phyloP scores from a whole-genome alignment of 2,113 vertebrate species.

The Myocastor coypus region DNA sequence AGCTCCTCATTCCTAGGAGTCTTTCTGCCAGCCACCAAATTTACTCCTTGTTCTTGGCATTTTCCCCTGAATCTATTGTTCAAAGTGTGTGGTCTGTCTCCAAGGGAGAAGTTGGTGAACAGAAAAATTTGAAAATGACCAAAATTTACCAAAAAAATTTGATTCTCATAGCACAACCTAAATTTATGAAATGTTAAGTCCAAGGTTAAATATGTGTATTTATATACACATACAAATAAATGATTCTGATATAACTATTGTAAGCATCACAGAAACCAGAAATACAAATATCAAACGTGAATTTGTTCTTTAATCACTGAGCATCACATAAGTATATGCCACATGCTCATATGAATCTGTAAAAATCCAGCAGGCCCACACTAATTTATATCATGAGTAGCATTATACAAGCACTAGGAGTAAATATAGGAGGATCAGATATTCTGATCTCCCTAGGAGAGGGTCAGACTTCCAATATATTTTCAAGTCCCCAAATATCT shows the following conservation, averaged over 20 bases:
- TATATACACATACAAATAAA: neutral
- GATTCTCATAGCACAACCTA: neutral
- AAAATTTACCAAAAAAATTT: slow-evolving; percentile 32
- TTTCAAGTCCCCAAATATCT: slow-evolving; percentile 19
- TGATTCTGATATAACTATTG: neutral
- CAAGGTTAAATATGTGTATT: neutral
- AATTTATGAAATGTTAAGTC: slow-evolving; percentile 38
- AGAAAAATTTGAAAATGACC: neutral
- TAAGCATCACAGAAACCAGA: neutral
- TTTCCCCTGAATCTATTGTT: neutral
- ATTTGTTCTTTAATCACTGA: neutral
- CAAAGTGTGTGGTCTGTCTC: slow-evolving; percentile 6
- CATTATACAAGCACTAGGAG: neutral
- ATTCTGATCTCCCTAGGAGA: slow-evolving; percentile 17
- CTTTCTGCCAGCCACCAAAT: neutral
- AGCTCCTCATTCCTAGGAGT: neutral
- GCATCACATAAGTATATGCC: neutral
- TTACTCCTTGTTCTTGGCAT: neutral
- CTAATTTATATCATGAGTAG: neutral
- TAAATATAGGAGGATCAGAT: neutral
- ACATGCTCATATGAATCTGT: neutral
- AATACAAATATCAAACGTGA: slow-evolving; percentile 21
- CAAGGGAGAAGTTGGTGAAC: neutral
- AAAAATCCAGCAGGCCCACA: neutral
- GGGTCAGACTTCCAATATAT: neutral